phyloP scores from a whole-genome alignment of 2,888 invertebrate species.

The Liodrosophila aerea region DNA sequence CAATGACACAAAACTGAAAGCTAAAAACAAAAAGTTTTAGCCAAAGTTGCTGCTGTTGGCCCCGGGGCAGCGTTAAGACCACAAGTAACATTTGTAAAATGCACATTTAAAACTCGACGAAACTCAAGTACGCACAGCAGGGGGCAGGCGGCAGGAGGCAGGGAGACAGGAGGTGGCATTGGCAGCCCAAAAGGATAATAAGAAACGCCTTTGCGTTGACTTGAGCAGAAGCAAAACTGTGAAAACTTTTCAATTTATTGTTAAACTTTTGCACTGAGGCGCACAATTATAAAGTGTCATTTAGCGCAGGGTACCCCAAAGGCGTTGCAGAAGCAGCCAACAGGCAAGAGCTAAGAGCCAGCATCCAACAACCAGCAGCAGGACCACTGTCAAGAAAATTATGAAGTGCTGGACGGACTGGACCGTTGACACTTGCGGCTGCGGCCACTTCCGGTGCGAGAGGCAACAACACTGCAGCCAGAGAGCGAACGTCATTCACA shows the following conservation, averaged over 20 bases:
- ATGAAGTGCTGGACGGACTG: constrained; percentile 65
- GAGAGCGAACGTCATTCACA: constrained; percentile 21
- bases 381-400: constrained; percentile 64
- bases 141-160: constrained; percentile 11
- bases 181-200: constrained; percentile 72
- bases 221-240: constrained; percentile 58
- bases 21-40: constrained; percentile 67
- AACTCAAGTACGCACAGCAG: constrained; percentile 31
- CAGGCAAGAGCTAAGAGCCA: constrained; percentile 20
- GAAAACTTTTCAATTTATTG: constrained; percentile 80
- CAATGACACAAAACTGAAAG: constrained; percentile 58
- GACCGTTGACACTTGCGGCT: constrained; percentile 69
- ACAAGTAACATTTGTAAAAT: constrained; percentile 78
- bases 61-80: constrained; percentile 63
- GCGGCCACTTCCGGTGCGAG: constrained; percentile 67
- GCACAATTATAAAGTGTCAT: constrained; percentile 80
- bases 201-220: constrained; percentile 68
- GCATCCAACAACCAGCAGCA: constrained; percentile 25
- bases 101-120: constrained; percentile 73
- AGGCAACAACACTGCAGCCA: constrained; percentile 19
- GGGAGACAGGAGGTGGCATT: constrained; percentile 27
- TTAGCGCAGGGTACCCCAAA: constrained; percentile 60
- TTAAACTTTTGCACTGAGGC: constrained; percentile 78
- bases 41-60: constrained; percentile 50
- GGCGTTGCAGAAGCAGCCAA: constrained; percentile 32